phyloP scores from a whole-genome alignment of 2,888 invertebrate species.

The Thumatha senex region DNA sequence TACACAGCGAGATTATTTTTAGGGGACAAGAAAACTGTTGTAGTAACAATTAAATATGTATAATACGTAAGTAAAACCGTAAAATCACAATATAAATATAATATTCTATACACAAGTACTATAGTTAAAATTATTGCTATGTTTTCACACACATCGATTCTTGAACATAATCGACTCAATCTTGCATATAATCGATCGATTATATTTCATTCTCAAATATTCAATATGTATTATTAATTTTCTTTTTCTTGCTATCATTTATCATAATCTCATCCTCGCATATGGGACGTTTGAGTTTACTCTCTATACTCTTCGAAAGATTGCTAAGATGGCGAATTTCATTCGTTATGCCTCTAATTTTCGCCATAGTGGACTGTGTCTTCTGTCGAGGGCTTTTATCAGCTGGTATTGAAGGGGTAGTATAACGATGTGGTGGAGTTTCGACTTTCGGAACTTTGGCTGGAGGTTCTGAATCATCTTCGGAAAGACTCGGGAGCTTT shows the following conservation, averaged over 20 bases:
- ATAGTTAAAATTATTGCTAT: neutral
- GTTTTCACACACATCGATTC: neutral
- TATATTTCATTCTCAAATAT: too few species aligned
- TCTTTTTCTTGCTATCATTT: conserved; percentile 53
- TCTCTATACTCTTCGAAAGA: conserved; percentile 46
- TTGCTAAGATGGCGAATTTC: conserved; percentile 58
- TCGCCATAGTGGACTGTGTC: conserved; percentile 47
- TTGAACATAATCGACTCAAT: neutral
- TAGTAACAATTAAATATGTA: neutral
- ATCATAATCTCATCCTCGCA: conserved; percentile 27
- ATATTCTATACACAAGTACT: neutral
- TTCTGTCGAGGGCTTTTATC: conserved; percentile 36
- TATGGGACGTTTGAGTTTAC: conserved; percentile 50
- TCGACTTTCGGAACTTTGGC: conserved; percentile 40
- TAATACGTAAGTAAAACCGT: conserved; percentile 4
- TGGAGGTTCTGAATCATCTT: conserved; percentile 49
- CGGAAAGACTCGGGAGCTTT: conserved; percentile 65
- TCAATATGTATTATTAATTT: conserved; percentile 42
- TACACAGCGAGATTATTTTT: too few species aligned
- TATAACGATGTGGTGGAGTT: conserved; percentile 5
- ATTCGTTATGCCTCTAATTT: conserved; percentile 60
- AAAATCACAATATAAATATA: neutral
- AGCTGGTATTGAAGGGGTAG: conserved; percentile 40
- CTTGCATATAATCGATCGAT: too few species aligned
- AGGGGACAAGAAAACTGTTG: neutral